Conservation (phyloP, 2,797 vertebrate genomes). For the Sebastes nivosus region DNA sequence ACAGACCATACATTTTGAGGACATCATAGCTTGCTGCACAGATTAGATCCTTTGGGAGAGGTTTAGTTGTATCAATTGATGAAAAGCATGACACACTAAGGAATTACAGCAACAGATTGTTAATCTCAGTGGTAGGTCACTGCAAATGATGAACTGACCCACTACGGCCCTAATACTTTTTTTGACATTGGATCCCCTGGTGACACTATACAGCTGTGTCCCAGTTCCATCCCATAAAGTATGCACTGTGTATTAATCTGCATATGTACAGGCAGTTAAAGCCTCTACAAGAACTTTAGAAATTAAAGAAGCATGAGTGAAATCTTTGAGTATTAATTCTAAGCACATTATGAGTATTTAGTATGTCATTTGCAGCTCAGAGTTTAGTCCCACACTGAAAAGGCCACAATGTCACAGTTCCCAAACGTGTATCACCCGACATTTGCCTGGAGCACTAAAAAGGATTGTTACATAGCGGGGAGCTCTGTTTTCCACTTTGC, state of each 20-base stretch:
- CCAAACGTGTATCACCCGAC: slow-evolving; percentile 18
- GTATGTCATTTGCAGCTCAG: background rate
- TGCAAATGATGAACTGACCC: slow-evolving; percentile 36
- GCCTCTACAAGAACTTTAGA: background rate
- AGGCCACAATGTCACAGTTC: background rate
- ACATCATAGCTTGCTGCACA: background rate
- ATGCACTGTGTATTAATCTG: slow-evolving; percentile 15
- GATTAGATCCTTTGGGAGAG: slow-evolving; percentile 10
- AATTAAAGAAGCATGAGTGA: background rate
- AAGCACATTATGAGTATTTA: background rate
- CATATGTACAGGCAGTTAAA: background rate
- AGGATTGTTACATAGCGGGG: slow-evolving; percentile 18
- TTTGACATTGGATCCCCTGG: background rate
- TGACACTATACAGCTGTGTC: slow-evolving; percentile 17
- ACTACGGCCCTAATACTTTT: background rate
- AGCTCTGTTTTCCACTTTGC: slow-evolving; percentile 52
- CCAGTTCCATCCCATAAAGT: slow-evolving; percentile 15
- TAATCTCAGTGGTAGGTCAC: slow-evolving; percentile 31
- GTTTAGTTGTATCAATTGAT: background rate
- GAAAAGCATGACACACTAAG: slow-evolving; percentile 1
- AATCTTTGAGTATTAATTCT: background rate
- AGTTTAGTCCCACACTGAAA: background rate
- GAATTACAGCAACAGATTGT: slow-evolving; percentile 4
- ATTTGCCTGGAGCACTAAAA: slow-evolving; percentile 37
- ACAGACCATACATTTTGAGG: background rate